Evolutionary conservation across 2,113 vertebrate species (phyloP).

Genomic region (Limanda limanda): DNA sequence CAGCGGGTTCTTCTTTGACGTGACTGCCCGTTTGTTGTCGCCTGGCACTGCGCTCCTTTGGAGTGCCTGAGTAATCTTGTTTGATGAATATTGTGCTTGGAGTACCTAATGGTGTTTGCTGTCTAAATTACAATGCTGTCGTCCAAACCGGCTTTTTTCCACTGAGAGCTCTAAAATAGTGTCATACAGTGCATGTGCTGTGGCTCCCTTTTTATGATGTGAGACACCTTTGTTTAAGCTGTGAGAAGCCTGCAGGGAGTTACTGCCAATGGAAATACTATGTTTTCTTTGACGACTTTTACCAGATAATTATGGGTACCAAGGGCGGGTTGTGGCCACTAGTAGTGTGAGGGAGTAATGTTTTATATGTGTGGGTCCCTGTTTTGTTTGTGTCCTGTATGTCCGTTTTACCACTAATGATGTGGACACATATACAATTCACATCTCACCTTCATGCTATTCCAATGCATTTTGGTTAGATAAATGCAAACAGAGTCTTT

Average conservation of each 20-base stretch:
- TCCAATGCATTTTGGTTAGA: background rate
- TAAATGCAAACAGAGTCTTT: too few relatives aligned
- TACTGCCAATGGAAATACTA: background rate
- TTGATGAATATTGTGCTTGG: slow-evolving; percentile 77
- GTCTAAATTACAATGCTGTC: slow-evolving; percentile 73
- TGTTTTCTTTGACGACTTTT: slow-evolving; percentile 8
- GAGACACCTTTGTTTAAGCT: slow-evolving; percentile 16
- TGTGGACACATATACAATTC: background rate
- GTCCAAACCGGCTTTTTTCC: slow-evolving; percentile 53
- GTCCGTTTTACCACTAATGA: background rate
- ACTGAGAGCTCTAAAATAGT: slow-evolving; percentile 42
- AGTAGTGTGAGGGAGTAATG: background rate
- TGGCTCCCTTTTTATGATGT: background rate
- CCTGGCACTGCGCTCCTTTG: slow-evolving; percentile 52
- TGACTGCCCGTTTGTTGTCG: slow-evolving; percentile 53
- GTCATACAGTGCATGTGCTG: slow-evolving; percentile 1
- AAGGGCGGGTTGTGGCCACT: background rate
- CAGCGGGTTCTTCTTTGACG: slow-evolving; percentile 62
- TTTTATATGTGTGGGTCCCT: background rate
- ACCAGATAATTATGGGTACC: background rate
- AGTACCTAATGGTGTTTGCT: slow-evolving; percentile 76
- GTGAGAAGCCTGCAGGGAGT: background rate
- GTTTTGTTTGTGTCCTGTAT: slow-evolving; percentile 3
- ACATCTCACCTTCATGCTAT: background rate
- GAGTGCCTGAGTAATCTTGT: slow-evolving; percentile 71